Conservation (phyloP, 2,113 vertebrate genomes). For the Rhinoptilus africanus region DNA sequence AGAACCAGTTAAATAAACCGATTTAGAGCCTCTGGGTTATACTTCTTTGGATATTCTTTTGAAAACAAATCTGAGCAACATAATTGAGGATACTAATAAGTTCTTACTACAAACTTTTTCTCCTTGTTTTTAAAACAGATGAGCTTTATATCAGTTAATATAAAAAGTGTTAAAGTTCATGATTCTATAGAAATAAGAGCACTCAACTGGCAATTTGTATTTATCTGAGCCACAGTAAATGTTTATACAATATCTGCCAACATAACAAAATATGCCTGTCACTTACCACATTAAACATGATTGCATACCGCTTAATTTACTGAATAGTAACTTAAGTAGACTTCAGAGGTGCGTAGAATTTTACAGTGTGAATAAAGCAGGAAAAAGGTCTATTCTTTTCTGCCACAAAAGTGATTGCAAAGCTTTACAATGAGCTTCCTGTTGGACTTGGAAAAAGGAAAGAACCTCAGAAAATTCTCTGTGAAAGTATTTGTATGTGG, state of each 20-base stretch:
- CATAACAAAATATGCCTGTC: conserved; percentile 64
- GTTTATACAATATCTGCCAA: conserved; percentile 66
- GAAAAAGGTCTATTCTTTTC: conserved; percentile 52
- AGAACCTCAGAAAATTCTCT: conserved; percentile 48
- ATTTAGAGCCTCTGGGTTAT: background rate
- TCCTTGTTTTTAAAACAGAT: background rate
- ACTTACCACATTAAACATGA: conserved; percentile 64
- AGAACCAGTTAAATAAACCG: conserved; percentile 2
- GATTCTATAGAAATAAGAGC: conserved; percentile 9
- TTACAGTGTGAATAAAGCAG: conserved; percentile 41
- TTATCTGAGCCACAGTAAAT: conserved; percentile 67
- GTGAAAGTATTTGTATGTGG: conserved; percentile 29
- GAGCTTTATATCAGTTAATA: background rate
- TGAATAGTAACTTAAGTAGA: conserved; percentile 40
- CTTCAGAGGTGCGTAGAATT: background rate
- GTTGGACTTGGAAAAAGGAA: conserved; percentile 50
- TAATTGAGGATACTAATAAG: conserved; percentile 31
- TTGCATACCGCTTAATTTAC: conserved; percentile 64
- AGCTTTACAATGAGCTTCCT: conserved; percentile 55
- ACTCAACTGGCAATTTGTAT: conserved; percentile 57
- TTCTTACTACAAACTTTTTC: conserved; percentile 15
- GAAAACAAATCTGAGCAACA: background rate
- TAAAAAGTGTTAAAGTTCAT: conserved; percentile 37
- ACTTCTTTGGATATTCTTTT: conserved; percentile 1
- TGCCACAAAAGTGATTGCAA: conserved; percentile 52